These are phyloP conservation scores for Gadopsis bispinosus DNA, from an alignment of 2,797 vertebrate genomes.

Conservation along the genomic window DNA sequence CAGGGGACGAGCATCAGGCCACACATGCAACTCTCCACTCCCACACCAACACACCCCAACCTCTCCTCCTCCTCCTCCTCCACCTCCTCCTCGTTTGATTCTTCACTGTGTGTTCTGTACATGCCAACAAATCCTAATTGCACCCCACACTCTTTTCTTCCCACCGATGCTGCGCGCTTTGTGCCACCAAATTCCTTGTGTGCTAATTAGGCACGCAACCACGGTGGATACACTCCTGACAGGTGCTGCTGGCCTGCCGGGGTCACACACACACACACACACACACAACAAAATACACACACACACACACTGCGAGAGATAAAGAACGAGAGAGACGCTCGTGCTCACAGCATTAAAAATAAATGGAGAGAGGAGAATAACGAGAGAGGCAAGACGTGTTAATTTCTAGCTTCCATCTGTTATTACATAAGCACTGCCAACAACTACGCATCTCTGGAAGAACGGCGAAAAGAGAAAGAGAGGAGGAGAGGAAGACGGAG, in stretches of 20 bases:
- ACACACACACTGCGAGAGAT: constrained; percentile 39
- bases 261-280: constrained; percentile 87
- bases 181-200: constrained; percentile 93
- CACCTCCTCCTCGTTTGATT: constrained; percentile 60
- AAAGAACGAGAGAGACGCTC: constrained; percentile 59
- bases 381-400: constrained; percentile 96
- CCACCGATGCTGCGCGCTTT: constrained; percentile 63
- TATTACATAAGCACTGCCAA: constrained; percentile 99
- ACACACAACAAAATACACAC: constrained; percentile 38
- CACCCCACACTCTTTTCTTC: constrained; percentile 81
- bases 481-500: constrained; percentile 59
- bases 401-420: constrained; percentile 99
- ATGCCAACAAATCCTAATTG: constrained; percentile 92
- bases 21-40: constrained; percentile 67
- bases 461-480: constrained; percentile 52
- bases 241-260: constrained; percentile 98
- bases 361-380: constrained; percentile 92
- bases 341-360: constrained; percentile 92
- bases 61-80: constrained; percentile 62
- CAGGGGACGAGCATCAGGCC: constrained; percentile 59
- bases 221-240: constrained; percentile 97
- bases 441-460: constrained; percentile 89
- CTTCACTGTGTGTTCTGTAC: constrained; percentile 60
- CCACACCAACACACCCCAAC: constrained; percentile 66
- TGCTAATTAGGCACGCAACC: constrained; percentile 98